These are phyloP conservation scores for Pseudois nayaur DNA, from an alignment of 2,113 vertebrate species.

Conservation along the genomic window DNA sequence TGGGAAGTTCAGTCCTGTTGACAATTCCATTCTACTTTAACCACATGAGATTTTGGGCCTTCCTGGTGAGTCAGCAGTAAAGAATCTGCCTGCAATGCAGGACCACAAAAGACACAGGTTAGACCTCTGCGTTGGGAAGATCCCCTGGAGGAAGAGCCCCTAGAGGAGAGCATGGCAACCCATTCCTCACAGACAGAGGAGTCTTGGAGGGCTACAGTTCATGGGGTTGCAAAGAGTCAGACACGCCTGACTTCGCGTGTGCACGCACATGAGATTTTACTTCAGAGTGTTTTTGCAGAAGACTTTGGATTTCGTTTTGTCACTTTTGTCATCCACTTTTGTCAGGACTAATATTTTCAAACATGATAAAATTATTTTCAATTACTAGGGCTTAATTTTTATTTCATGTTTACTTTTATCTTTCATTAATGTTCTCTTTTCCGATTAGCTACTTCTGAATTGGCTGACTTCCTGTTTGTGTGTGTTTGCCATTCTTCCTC, in stretches of 20 bases:
- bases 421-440: background rate
- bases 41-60: background rate
- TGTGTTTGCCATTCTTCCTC: constrained; percentile 16
- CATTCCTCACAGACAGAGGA: background rate
- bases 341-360: background rate
- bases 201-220: background rate
- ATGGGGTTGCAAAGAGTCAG: background rate
- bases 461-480: background rate
- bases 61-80: background rate
- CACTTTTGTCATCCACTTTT: background rate
- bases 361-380: background rate
- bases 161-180: background rate
- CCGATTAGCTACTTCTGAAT: background rate
- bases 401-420: background rate
- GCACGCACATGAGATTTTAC: background rate
- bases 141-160: background rate
- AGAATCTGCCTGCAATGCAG: background rate
- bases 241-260: background rate
- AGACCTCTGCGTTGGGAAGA: background rate
- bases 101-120: background rate
- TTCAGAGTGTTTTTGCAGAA: background rate
- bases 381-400: background rate
- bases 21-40: background rate
- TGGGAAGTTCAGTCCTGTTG: background rate
- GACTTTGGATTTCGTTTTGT: background rate